phyloP scores from a whole-genome alignment of 2,888 invertebrate genomes.

The Neoitamus cyanurus region DNA sequence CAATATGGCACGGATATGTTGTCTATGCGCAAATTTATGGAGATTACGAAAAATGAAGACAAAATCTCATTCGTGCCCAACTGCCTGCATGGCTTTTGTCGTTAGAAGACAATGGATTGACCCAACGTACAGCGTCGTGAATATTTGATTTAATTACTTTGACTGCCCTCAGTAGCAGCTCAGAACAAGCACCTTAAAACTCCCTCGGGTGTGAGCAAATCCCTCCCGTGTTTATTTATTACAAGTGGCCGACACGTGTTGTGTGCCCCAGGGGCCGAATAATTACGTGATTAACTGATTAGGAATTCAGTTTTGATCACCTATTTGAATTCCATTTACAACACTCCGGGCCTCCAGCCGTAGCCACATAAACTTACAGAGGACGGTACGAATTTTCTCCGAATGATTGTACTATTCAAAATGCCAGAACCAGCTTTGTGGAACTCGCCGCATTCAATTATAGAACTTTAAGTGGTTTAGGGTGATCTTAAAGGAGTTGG shows the following conservation, averaged over 20 bases:
- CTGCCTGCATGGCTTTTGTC: neutral
- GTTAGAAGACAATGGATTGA: neutral
- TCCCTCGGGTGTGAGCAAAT: neutral
- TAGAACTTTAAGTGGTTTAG: neutral
- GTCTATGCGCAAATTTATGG: neutral
- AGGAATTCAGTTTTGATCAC: conserved; percentile 1
- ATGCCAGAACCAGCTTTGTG: neutral
- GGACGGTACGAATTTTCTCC: neutral
- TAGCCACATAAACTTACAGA: neutral
- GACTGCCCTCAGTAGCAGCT: neutral
- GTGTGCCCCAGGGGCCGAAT: neutral
- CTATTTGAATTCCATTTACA: neutral
- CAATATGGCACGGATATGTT: neutral
- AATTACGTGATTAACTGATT: conserved; percentile 5
- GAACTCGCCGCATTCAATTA: neutral
- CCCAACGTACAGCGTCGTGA: neutral
- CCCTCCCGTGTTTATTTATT: neutral
- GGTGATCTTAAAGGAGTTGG: neutral
- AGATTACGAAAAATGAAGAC: neutral
- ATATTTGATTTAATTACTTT: neutral
- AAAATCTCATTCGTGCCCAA: neutral
- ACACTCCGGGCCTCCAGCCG: neutral
- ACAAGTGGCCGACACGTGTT: neutral
- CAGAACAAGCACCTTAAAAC: neutral
- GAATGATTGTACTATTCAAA: neutral